Conservation (phyloP, 2,113 vertebrate genomes). For the Lagopus muta region DNA sequence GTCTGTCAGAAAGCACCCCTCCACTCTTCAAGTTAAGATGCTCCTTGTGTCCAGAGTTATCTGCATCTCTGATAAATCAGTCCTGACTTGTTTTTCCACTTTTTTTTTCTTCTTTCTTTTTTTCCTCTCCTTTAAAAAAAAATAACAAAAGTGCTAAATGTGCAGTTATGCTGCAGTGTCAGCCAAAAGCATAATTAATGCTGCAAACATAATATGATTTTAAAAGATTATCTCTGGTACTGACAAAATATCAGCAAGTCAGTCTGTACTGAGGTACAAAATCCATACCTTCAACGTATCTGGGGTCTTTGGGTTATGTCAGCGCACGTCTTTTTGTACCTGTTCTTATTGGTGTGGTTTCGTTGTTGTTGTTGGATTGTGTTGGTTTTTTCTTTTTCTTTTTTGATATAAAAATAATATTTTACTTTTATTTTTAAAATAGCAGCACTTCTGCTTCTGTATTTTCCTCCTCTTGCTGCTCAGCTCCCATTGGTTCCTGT, state of each 20-base stretch:
- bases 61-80: slow-evolving; percentile 24
- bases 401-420: background rate
- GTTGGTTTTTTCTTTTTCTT: background rate
- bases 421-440: background rate
- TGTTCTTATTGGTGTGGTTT: background rate
- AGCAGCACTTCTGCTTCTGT: background rate
- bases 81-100: slow-evolving; percentile 6
- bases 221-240: slow-evolving; percentile 26
- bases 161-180: slow-evolving; percentile 15
- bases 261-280: background rate
- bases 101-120: background rate
- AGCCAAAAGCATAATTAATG: slow-evolving; percentile 32
- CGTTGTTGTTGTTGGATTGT: background rate
- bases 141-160: slow-evolving; percentile 4
- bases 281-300: background rate
- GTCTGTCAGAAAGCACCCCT: background rate
- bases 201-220: slow-evolving; percentile 41
- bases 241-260: background rate
- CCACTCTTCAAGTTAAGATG: background rate
- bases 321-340: background rate
- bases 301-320: background rate
- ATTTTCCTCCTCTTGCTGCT: background rate
- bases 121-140: background rate
- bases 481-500: background rate
- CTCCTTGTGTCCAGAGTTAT: background rate